Evolutionary conservation across 2,888 invertebrate species (phyloP), one percentile per base, ranked within the genome.

Genomic region (Scaptomyza tumidula): DNA sequence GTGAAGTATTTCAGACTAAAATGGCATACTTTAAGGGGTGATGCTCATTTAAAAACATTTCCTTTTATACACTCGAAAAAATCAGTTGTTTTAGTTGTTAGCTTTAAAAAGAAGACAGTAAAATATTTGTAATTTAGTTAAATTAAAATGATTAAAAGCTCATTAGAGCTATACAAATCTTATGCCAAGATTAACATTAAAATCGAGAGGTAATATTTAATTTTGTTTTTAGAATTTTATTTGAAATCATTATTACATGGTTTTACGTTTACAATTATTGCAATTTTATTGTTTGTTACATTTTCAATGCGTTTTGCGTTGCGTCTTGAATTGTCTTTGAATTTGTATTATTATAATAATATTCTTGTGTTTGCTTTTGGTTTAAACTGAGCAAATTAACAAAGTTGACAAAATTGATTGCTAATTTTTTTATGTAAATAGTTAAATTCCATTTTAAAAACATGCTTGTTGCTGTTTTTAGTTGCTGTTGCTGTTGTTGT

Each of bases 281-380:
- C 71, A 60, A 54, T 74, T 86, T 86, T 72, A 78, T 74, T 67
- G 74, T 74, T 78, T 61, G 64, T 69, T 88, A 88, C 81, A 88
- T 82, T 83, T 65, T 75, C 80, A 88, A 81, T 86, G 88, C 54
- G 31, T 46, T 57, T 81, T 81, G 76, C 75, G 62, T 88, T 88
- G 64, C 44, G 9, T 43, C 58, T 35, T 60, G 13, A 62, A 69
- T 39, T 55, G 29, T 59, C 44, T 27, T 54, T 43, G 29, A 16
- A 41, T 43, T 60, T 33, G 16, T 58, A 24, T 13, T 41, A 35
- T 24, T 33, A 41, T 58, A 67, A 33, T 58, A 67, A 33, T 33
- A 39, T 58, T 46, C 27, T 48, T 33, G 37, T 50, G 41, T 58
- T 57, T 31, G 48, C 41, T 49, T 41, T 62, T 54, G 49, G 49